These are phyloP conservation scores for Sitta europaea DNA, from an alignment of 2,113 vertebrate genomes.

Conservation along the genomic window DNA sequence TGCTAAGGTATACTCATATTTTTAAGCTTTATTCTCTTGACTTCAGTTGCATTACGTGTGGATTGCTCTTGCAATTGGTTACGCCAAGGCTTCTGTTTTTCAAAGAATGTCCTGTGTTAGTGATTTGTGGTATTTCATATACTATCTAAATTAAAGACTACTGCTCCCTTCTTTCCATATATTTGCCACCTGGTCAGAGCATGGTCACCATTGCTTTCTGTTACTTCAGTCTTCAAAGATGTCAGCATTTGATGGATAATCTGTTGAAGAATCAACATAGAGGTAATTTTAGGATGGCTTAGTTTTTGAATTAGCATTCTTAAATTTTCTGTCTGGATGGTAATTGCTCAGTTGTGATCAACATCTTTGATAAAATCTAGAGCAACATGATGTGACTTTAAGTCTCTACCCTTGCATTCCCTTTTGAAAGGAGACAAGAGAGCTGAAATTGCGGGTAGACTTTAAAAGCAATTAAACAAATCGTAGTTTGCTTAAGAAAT, in stretches of 20 bases:
- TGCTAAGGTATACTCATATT: not conserved
- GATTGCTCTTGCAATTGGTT: not conserved
- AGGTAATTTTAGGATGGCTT: not conserved
- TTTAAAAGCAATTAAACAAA: not conserved
- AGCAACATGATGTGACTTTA: not conserved
- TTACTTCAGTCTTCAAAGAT: not conserved
- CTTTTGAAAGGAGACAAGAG: not conserved
- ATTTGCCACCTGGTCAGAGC: not conserved
- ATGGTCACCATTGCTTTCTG: not conserved
- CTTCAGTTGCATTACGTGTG: not conserved
- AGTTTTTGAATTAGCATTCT: not conserved
- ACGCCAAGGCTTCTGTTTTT: not conserved
- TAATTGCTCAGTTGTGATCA: not conserved
- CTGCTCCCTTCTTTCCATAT: not conserved
- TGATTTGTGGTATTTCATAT: not conserved
- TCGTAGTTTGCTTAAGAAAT: not conserved
- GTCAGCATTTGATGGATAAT: not conserved
- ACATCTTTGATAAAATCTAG: not conserved
- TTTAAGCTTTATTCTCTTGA: not conserved
- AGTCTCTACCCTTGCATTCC: not conserved
- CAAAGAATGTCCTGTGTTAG: not conserved
- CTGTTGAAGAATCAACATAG: not conserved
- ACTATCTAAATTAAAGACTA: not conserved
- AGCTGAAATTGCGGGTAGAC: not conserved
- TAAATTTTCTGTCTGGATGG: not conserved